Conservation (phyloP, 2,888 invertebrate genomes). For the Melinaea marsaeus region DNA sequence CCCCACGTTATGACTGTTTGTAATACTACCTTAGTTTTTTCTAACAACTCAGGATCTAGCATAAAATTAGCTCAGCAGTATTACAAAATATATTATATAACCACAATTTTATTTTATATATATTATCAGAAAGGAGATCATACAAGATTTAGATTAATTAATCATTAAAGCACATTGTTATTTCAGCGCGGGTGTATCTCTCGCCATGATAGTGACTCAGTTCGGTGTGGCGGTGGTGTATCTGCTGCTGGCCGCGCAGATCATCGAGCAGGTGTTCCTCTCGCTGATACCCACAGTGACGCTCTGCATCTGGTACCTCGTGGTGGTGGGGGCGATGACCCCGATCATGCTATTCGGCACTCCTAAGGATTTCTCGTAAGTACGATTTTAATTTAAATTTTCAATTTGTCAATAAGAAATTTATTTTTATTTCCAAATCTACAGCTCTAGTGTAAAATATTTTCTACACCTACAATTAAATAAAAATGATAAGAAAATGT, state of each 20-base stretch:
- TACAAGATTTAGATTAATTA: too few species aligned
- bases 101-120: too few species aligned
- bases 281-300: slow-evolving; percentile 69
- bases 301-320: slow-evolving; percentile 80
- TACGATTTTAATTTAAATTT: slow-evolving; percentile 20
- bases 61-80: too few species aligned
- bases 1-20: too few species aligned
- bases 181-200: slow-evolving; percentile 73
- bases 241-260: slow-evolving; percentile 81
- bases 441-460: too few species aligned
- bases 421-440: not conserved
- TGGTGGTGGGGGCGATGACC: slow-evolving; percentile 78
- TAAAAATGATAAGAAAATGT: too few species aligned
- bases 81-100: too few species aligned
- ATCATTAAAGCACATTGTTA: too few species aligned
- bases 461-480: too few species aligned
- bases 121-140: too few species aligned
- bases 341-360: slow-evolving; percentile 82
- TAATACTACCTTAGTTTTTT: too few species aligned
- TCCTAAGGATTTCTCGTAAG: slow-evolving; percentile 85
- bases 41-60: too few species aligned
- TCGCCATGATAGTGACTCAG: slow-evolving; percentile 80
- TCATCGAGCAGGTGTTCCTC: slow-evolving; percentile 77
- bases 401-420: not conserved
- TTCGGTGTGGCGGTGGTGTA: slow-evolving; percentile 83